Base-by-base conservation (phyloP, 2,113 vertebrate species). In the Epinephelus moara region DNA sequence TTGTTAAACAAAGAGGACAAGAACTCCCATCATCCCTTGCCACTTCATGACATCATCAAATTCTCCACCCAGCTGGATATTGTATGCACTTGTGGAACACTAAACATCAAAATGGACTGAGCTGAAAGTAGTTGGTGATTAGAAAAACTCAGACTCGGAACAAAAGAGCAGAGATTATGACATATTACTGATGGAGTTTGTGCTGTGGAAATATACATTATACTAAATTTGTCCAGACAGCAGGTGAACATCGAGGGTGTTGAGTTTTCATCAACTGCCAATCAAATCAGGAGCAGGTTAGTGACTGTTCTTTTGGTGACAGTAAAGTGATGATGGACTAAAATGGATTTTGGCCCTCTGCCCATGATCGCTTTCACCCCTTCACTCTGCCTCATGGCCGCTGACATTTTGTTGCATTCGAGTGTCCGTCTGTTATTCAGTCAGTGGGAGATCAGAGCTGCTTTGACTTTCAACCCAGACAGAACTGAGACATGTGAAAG, bases 361-460 rank as follows among this genome's bases (percentile, higher is more conserved):
- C 19, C 17, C 4, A 11, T 67, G 2, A 64, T 64, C 4, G 0
- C 4, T 33, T 45, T 40, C 10, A 49, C 37, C 55, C 25, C 17
- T 57, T 50, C 9, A 2, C 47, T 2, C 18, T 21, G 13, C 11
- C 14, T 50, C n/a, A 2, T 8, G 40, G 17, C 19, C 5, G 4
- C 27, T 42, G 72, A 52, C 45, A 33, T 45, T 14, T 17, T 60
- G 30, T 50, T 45, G 1, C 61, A 23, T 50, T 17, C 52, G 27
- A 30, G 6, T 37, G 12, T 61, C 9, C 4, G 6, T 23, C 37
- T 63, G 66, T n/a, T 57, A 21, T 49, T 37, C 47, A 6, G 23
- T 37, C 47, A n/a, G 6, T n/a, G 37, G 33, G 57, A 86, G 79
- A 68, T 74, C 18, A 45, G 63, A 73, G 62, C 21, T 37, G 56